phyloP scores from a whole-genome alignment of 92 coral and sea anemone species.

The Porites divaricata region DNA sequence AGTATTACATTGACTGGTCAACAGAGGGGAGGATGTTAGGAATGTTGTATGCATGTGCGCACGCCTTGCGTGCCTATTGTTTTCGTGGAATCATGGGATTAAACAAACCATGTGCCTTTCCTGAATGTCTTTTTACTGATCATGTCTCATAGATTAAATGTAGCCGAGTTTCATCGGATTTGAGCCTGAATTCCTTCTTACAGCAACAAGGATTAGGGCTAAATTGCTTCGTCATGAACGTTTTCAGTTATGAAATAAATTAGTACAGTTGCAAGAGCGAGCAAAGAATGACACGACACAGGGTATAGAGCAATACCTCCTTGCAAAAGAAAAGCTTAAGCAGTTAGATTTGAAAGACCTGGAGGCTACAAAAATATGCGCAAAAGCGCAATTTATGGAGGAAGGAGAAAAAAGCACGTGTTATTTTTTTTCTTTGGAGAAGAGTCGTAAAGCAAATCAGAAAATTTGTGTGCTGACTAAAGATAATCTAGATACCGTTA shows the following conservation, averaged over 20 bases:
- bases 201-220: background rate
- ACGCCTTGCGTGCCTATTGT: background rate
- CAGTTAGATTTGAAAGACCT: slow-evolving; percentile 20
- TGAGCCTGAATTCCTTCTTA: too few relatives aligned
- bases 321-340: slow-evolving; percentile 23
- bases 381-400: slow-evolving; percentile 25
- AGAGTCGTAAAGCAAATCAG: slow-evolving; percentile 29
- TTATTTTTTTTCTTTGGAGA: slow-evolving; percentile 26
- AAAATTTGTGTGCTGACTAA: slow-evolving; percentile 7
- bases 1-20: background rate
- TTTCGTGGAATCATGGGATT: too few relatives aligned
- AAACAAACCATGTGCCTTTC: too few relatives aligned
- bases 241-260: background rate
- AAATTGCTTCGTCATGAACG: background rate
- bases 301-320: background rate
- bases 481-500: slow-evolving; percentile 17
- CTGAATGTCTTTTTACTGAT: too few relatives aligned
- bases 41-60: background rate
- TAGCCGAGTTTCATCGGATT: too few relatives aligned
- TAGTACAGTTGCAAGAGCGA: background rate
- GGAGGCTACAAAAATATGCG: slow-evolving; percentile 12
- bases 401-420: slow-evolving; percentile 27
- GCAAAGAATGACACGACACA: background rate
- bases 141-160: too few relatives aligned
- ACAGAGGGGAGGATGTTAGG: background rate